Base-by-base conservation (phyloP, 1,140 invertebrate species). In the Micrasema longulum region DNA sequence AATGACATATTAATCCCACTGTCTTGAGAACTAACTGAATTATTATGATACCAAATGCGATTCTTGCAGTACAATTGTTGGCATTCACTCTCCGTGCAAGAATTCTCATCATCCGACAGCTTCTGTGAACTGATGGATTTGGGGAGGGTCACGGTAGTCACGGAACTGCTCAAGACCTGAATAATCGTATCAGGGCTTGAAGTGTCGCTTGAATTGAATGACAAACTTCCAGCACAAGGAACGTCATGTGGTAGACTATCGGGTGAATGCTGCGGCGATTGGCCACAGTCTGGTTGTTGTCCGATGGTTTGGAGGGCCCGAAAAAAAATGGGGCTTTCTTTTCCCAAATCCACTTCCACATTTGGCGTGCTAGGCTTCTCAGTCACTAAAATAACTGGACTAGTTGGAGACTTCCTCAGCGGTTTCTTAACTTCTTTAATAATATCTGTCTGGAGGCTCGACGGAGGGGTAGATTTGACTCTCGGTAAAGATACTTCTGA, bases 1-100 rank as follows among this genome's bases (percentile, higher is more conserved):
- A 91, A 91, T 9, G 87, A 89, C 77, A 92, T 82, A 78, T 92
- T 92, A 45, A 93, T 93, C 1, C 91, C 91, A 75, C 91, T 92
- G 77, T 92, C 91, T 78, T 92, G 91, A 0, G 91, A 92, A 76
- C 90, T 91, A 38, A 91, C 86, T 47, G 88, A 89, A 63, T 88
- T 87, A 67, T 89, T 88, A 72, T 88, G 84, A 65, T 88, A 89
- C 79, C 88, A 89, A 43, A 89, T 88, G 76, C 88, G 88, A 9
- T 86, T 85, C 69, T 80, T 82, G 74, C 82, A 84, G 50, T 84
- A 82, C 43, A 76, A 38, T 60, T 43, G 69, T 79, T 81, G 79
- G 70, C 83, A 86, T 0, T 79, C 76, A 18, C 73, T 76, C 26
- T 85, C 82, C 14, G 77, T 78, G 65, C 81, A 84, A 45, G 77